Base-by-base conservation (phyloP, 2,113 vertebrate species). In the Notiomystis cincta region DNA sequence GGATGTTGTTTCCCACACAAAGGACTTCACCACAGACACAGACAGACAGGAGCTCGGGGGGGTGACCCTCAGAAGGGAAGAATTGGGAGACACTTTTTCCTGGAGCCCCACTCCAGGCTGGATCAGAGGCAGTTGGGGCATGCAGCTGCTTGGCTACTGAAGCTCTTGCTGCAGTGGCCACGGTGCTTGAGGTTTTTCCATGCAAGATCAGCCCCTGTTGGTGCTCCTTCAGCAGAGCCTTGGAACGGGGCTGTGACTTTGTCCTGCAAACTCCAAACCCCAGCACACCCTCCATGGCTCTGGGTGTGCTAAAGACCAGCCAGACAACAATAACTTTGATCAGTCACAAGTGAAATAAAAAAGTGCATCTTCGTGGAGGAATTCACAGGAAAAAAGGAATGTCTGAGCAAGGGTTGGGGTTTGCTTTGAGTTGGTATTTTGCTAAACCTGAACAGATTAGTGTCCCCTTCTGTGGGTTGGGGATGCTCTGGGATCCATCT, bases 101-200 rank as follows among this genome's bases (percentile, higher is more conserved):
- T 50, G 44, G 10, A 72, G 53, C 35, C 31, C 48, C 53, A 7
- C n/a, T 75, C 19, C 44, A 77, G 50, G 31, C 3, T 0, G 1
- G 30, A 82, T 40, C 58, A 62, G 22, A 64, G 22, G 53, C 61
- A 45, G 44, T 0, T 44, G 37, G 61, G 24, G 13, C 13, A 10
- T 33, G 54, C 53, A 73, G 78, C 60, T 54, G 15, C 58, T 60
- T 3, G 1, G 75, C 51, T 58, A 11, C 31, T 4, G 35, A 35
- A 33, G 77, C 7, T 51, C 40, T 51, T 57, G 58, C 76, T 54
- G 75, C 66, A 64, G 53, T 22, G 45, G 57, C 64, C 81, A 9
- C 47, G 5, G 31, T 1, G 28, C n/a, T 73, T 7, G 0, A 7
- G 54, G 33, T 2, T 51, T 64, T 19, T 11, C 70, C 57, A 0